Evolutionary conservation across 2,113 vertebrate genomes (phyloP).

Genomic region (Hippocampus barbouri): DNA sequence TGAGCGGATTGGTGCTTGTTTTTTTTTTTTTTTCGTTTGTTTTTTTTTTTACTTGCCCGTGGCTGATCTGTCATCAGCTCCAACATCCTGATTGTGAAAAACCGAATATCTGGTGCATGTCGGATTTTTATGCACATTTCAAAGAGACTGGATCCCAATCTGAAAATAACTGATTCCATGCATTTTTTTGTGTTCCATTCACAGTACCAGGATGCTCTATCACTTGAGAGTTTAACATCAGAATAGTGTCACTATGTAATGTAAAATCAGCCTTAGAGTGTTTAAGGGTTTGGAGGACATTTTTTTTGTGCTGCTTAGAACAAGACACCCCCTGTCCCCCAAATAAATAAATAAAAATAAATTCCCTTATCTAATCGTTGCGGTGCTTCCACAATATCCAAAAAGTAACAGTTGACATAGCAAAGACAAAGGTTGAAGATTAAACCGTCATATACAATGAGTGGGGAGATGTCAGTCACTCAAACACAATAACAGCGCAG

Average conservation of each 20-base stretch:
- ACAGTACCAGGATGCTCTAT: too few species aligned
- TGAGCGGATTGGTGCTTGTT: too few species aligned
- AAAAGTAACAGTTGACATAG: constrained; percentile 10
- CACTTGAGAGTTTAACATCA: background rate
- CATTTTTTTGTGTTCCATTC: too few species aligned
- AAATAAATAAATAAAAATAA: background rate
- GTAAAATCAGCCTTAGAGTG: constrained; percentile 3
- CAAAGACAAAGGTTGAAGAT: constrained; percentile 29
- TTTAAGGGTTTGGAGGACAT: constrained; percentile 11
- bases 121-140: too few species aligned
- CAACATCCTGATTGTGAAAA: background rate
- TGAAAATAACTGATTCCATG: too few species aligned
- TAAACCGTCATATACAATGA: constrained; percentile 23
- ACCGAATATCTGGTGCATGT: background rate
- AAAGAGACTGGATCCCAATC: too few species aligned
- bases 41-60: too few species aligned
- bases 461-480: constrained; percentile 25
- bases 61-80: background rate
- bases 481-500: constrained; percentile 15
- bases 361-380: constrained; percentile 7
- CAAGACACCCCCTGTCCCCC: background rate
- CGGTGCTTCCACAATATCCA: constrained; percentile 11
- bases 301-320: constrained; percentile 10
- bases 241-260: background rate
- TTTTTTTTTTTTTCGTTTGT: too few species aligned